phyloP scores from a whole-genome alignment of 2,888 invertebrate genomes.

The Pemphredon lugubris region DNA sequence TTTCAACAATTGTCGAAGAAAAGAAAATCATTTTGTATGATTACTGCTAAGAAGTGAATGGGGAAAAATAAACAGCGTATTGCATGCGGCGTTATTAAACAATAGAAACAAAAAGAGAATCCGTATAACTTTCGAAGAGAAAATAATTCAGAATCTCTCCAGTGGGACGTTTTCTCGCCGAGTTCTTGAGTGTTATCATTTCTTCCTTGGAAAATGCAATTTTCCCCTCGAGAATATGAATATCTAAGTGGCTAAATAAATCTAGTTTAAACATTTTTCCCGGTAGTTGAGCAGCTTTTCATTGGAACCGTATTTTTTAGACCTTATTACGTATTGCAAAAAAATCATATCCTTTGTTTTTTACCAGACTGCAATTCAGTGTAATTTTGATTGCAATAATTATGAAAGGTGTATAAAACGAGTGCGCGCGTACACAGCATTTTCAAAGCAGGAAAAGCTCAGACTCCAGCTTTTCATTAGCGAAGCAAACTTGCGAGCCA shows the following conservation, averaged over 20 bases:
- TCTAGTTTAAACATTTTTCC: slow-evolving; percentile 21
- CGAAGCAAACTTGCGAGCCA: background rate
- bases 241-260: slow-evolving; percentile 22
- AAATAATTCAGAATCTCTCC: slow-evolving; percentile 26
- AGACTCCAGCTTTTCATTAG: slow-evolving; percentile 5
- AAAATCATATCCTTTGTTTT: no score
- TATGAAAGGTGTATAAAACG: no score
- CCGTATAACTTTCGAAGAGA: slow-evolving; percentile 6
- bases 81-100: background rate
- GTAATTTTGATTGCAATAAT: no score
- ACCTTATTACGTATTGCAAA: no score
- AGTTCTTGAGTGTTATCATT: slow-evolving; percentile 20
- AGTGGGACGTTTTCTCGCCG: slow-evolving; percentile 1
- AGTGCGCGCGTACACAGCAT: no score
- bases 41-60: no score
- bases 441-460: no score
- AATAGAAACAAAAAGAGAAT: background rate
- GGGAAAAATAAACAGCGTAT: background rate
- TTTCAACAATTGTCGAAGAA: no score
- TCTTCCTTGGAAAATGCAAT: slow-evolving; percentile 12
- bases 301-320: slow-evolving; percentile 10
- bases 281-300: slow-evolving; percentile 29
- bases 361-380: no score
- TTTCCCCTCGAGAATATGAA: slow-evolving; percentile 1
- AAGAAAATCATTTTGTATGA: background rate